These are phyloP conservation scores for Pterophyllum scalare DNA, from an alignment of 2,113 vertebrate species.

Conservation along the genomic window DNA sequence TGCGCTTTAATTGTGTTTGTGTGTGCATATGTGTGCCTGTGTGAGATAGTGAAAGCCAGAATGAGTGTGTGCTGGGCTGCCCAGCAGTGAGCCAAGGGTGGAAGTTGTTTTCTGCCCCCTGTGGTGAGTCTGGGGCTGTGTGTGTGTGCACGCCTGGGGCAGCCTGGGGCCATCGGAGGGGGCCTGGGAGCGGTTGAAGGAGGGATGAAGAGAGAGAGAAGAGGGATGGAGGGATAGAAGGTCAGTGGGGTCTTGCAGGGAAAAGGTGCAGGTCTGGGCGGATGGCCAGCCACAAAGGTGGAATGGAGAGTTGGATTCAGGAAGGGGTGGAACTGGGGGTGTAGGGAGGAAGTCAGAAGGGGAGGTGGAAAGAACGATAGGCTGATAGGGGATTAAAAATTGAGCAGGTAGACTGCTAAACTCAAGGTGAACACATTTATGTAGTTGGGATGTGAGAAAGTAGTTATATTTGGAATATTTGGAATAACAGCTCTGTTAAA, in stretches of 20 bases:
- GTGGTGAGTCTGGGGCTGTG: slow-evolving; percentile 72
- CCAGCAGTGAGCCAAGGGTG: slow-evolving; percentile 81
- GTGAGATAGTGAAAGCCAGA: slow-evolving; percentile 23
- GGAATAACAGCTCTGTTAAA: not conserved
- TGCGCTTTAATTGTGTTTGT: slow-evolving; percentile 43
- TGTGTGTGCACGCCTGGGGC: slow-evolving; percentile 57
- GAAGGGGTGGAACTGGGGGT: not conserved
- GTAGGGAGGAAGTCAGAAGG: not conserved
- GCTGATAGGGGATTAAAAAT: too few species aligned
- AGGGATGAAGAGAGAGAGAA: slow-evolving; percentile 57
- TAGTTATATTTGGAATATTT: not conserved
- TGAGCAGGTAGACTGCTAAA: not conserved
- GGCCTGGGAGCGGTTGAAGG: slow-evolving; percentile 74
- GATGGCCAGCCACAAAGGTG: slow-evolving; percentile 71
- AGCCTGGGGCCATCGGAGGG: slow-evolving; percentile 80
- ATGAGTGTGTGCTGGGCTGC: slow-evolving; percentile 64
- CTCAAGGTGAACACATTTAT: not conserved
- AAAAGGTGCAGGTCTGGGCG: slow-evolving; percentile 75
- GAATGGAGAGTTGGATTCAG: slow-evolving; percentile 22
- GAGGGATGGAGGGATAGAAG: slow-evolving; percentile 66
- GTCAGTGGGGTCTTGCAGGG: slow-evolving; percentile 72
- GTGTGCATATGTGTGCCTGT: slow-evolving; percentile 15
- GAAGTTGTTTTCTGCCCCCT: slow-evolving; percentile 86
- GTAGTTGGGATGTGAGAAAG: not conserved
- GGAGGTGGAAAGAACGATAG: not conserved